Evolutionary conservation across 2,113 vertebrate genomes (phyloP).

Genomic region (Pluvianellus socialis): DNA sequence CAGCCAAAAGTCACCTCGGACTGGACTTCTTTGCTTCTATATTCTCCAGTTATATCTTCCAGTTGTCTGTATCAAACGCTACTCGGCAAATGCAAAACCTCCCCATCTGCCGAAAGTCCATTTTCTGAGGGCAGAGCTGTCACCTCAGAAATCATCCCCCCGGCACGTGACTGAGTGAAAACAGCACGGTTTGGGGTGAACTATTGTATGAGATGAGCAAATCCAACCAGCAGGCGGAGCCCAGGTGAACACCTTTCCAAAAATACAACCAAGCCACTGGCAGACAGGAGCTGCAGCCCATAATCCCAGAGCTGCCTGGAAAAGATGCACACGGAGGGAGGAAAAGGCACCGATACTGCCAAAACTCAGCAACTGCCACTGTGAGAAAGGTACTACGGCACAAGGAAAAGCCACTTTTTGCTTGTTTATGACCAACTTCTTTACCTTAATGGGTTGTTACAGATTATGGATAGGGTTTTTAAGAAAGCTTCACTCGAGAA

Average conservation of each 20-base stretch:
- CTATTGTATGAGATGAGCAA: background rate
- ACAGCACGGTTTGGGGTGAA: background rate
- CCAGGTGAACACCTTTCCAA: background rate
- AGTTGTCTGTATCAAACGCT: background rate
- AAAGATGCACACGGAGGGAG: background rate
- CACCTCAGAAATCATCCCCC: background rate
- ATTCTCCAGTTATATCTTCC: background rate
- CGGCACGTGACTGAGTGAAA: fast-evolving
- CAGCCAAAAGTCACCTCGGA: background rate
- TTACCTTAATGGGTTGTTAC: background rate
- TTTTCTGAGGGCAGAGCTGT: background rate
- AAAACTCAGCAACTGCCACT: background rate
- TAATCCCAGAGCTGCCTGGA: background rate
- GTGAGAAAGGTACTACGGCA: background rate
- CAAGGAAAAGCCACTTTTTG: background rate
- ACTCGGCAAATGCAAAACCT: background rate
- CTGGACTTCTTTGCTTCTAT: background rate
- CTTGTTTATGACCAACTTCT: background rate
- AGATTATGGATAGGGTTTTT: background rate
- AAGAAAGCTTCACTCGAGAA: background rate
- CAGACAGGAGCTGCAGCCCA: background rate
- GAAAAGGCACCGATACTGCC: background rate
- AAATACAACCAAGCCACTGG: too few species aligned
- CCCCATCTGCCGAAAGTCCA: background rate
- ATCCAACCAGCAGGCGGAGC: background rate